Base-by-base conservation (phyloP, 2,113 vertebrate genomes). In the Merops nubicus region DNA sequence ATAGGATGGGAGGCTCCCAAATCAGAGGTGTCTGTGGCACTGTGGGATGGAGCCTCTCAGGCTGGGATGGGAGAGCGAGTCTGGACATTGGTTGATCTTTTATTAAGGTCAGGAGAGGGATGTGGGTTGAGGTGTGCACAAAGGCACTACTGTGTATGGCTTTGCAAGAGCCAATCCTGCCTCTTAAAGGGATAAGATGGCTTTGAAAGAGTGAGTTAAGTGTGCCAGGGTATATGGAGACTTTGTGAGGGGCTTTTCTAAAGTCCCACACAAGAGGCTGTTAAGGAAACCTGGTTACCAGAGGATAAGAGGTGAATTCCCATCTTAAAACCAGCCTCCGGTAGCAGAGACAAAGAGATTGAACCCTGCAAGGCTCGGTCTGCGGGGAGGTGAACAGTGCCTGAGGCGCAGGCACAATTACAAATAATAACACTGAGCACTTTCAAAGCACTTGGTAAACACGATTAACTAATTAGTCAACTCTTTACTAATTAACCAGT, bases 401-500 rank as follows among this genome's bases (percentile, higher is more conserved):
- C 82, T 5, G 13, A 43, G 95, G 72, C 29, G 0, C 42, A 2
- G 33, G 56, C 95, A 73, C 91, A 87, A 96, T 94, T 91, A 84
- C 91, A 84, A 88, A 89, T 89, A 95, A 92, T 92, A 92, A 95
- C 89, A 93, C 14, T 85, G 84, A 96, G 89, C 73, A 34, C 89
- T 94, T 85, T 89, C 85, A 93, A 92, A 96, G 93, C 76, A 12
- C 92, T 93, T 33, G 5, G 88, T 94, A 97, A 97, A 96, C 94
- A 96, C 8, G 78, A 93, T 96, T 95, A 96, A 93, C 91, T 97
- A 95, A 97, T 97, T 95, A 96, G 93, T 92, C 91, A 89, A 85
- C 91, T 91, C 94, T 96, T 97, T 93, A 95, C 95, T 96, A 96
- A 96, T 94, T 95, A 95, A 95, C 96, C 90, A 93, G 95, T 96